Conservation (phyloP, 1,140 invertebrate species). For the Linepithema humile region DNA sequence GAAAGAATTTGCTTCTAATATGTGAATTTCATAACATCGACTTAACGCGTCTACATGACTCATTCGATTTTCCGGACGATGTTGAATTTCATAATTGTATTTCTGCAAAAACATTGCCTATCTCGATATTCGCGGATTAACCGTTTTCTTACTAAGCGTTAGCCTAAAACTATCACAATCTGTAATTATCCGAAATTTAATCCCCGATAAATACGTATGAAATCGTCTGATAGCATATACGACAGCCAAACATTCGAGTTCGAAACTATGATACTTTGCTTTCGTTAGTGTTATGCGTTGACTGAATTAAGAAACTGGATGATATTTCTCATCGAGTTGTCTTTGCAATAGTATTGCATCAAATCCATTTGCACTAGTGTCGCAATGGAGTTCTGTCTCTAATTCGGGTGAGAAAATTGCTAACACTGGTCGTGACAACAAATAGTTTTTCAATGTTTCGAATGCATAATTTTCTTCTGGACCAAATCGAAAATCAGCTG, state of each 20-base stretch:
- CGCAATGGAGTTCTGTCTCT: not conserved
- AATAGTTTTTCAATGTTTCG: not conserved
- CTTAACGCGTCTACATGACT: too few species aligned
- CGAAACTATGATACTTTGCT: not conserved
- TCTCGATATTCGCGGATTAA: too few species aligned
- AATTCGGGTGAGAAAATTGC: not conserved
- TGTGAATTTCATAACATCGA: too few species aligned
- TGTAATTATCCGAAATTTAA: not conserved
- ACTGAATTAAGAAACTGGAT: not conserved
- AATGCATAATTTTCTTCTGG: not conserved
- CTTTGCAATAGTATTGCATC: not conserved
- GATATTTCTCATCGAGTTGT: not conserved
- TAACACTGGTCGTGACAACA: not conserved
- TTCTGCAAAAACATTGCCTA: too few species aligned
- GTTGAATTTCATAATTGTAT: too few species aligned
- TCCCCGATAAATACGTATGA: not conserved
- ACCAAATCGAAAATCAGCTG: too few species aligned
- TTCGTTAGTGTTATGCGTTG: not conserved
- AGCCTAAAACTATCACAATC: not conserved
- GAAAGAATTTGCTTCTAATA: too few species aligned
- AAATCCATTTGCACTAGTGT: not conserved
- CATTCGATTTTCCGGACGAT: too few species aligned
- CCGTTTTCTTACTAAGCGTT: too few species aligned
- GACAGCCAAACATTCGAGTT: not conserved
- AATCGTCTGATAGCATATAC: too few species aligned